These are phyloP conservation scores for Poliocrania exsul DNA, from an alignment of 2,797 vertebrate genomes.

Conservation along the genomic window DNA sequence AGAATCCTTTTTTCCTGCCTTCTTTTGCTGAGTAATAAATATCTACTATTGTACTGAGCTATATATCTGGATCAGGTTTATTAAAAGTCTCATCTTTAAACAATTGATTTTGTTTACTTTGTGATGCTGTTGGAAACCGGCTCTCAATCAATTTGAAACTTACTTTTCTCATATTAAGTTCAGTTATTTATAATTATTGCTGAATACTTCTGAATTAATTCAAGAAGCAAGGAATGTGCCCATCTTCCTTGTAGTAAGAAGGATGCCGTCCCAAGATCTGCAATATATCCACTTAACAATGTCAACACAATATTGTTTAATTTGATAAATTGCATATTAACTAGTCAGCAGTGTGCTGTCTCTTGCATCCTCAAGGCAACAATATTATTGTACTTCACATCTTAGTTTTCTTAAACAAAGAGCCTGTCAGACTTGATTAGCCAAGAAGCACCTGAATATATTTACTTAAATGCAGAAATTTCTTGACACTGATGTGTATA, in stretches of 20 bases:
- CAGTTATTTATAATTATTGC: neutral
- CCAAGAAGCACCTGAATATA: conserved; percentile 41
- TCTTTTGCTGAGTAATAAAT: neutral
- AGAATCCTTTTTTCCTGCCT: fast-evolving
- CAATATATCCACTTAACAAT: neutral
- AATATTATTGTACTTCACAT: conserved; percentile 2
- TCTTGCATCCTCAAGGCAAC: conserved; percentile 38
- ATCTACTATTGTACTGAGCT: neutral
- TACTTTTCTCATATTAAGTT: neutral
- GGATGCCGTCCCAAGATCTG: neutral
- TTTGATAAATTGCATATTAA: conserved; percentile 36
- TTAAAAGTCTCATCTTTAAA: neutral
- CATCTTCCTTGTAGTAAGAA: neutral
- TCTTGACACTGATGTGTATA: conserved; percentile 1
- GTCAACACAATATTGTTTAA: conserved; percentile 32
- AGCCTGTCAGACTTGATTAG: conserved; percentile 61
- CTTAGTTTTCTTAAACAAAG: conserved; percentile 56
- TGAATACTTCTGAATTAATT: neutral
- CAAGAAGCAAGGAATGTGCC: neutral
- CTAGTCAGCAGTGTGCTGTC: neutral
- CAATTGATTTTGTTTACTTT: neutral
- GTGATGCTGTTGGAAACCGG: neutral
- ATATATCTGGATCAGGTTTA: neutral
- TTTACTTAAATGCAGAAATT: conserved; percentile 41
- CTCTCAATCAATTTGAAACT: neutral